Base-by-base conservation (phyloP, 2,113 vertebrate species). In the Cyphomyrus plagiostoma region DNA sequence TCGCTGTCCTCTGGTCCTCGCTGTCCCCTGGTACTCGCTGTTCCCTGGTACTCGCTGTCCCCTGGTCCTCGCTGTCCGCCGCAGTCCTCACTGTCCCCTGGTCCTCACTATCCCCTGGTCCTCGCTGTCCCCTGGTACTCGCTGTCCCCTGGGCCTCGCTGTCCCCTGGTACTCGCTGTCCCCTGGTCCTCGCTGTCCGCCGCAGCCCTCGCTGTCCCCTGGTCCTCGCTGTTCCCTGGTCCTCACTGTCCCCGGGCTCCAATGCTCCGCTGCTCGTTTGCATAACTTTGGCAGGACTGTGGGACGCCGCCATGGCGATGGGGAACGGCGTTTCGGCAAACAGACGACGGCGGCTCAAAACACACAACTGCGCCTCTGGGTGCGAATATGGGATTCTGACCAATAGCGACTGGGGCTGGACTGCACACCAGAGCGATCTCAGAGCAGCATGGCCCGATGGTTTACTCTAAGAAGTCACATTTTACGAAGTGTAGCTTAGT, bases 201-300 rank as follows among this genome's bases (percentile, higher is more conserved):
- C 91, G 92, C n/a, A n/a, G 35, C 1, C 35, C 35, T 35, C 35
- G 35, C 35, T 35, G 35, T 35, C 35, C 1, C 35, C 35, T 90
- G 91, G 93, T 92, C 92, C 94, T 91, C 92, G 93, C 48, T 11
- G 45, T 6, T 4, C 6, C 45, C 45, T 10, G 11, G 50, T 17
- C 49, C 49, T 13, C 49, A 2, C 11, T 15, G 95, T 93, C 94
- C 88, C 94, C 92, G 93, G 93, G 92, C 92, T 90, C 93, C 90
- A 94, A 94, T 95, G 94, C 93, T 90, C 92, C 90, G 89, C 88
- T 53, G 48, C 92, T 94, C 90, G 93, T 96, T 95, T 95, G 93
- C 93, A 95, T 94, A 91, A 91, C 92, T 95, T 95, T 95, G 93
- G 94, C 94, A 94, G 92, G 90, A 93, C 90, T 91, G 91, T 91